Evolutionary conservation across 2,888 invertebrate species (phyloP).

Genomic region (Diogma glabrata): DNA sequence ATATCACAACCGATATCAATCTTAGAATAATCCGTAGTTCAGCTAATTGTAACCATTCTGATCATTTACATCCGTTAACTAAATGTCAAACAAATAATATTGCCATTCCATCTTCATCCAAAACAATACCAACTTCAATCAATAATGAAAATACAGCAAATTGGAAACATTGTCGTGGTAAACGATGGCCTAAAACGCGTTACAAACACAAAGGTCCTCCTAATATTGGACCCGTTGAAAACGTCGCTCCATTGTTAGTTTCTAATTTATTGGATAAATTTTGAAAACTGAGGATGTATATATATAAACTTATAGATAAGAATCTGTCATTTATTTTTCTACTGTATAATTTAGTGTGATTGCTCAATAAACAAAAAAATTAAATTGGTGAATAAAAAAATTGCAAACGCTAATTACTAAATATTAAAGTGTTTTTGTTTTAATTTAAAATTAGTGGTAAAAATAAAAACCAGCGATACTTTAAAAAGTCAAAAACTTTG

Average conservation of each 20-base stretch:
- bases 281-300: not conserved
- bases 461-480: too few species aligned
- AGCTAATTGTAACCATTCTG: not conserved
- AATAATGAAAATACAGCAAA: not conserved
- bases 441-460: too few species aligned
- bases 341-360: too few species aligned
- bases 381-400: too few species aligned
- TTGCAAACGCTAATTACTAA: too few species aligned
- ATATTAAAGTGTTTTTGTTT: too few species aligned
- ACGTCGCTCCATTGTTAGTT: conserved; percentile 1
- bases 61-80: not conserved
- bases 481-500: too few species aligned
- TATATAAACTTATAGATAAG: not conserved
- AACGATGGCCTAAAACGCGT: conserved; percentile 1
- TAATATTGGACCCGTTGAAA: not conserved
- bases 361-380: too few species aligned
- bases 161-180: not conserved
- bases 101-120: not conserved
- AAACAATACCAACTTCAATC: not conserved
- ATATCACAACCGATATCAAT: not conserved
- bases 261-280: conserved; percentile 8
- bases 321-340: too few species aligned
- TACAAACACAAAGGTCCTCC: not conserved
- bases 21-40: not conserved
- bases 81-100: not conserved